Evolutionary conservation across 2,113 vertebrate genomes (phyloP), one percentile per base, ranked within the genome.

Genomic region (Pseudorectes ferrugineus): DNA sequence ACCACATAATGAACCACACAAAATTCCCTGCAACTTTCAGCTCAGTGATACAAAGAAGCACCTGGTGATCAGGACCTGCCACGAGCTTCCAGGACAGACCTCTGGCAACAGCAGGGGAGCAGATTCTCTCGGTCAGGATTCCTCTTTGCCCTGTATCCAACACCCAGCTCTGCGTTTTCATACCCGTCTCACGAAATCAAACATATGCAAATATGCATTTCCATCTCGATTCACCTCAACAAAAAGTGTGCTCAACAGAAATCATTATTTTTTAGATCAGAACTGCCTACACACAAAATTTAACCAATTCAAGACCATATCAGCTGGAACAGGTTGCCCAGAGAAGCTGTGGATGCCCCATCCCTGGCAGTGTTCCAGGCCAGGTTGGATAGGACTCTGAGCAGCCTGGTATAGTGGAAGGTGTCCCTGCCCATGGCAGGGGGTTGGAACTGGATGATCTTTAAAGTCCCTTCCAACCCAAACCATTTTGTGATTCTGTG

Each of bases 1-100:
- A 40, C 1, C 15, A 14, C 2, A 1, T 0, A 55, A 49, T 0
- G 5, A 65, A 36, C 4, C 8, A 8, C 0, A 9, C 4, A 22
- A 8, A 72, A 14, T 36, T n/a, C 23, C 23, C 58, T 16, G 12
- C 36, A 72, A 13, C 35, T 17, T 31, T 10, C 59, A 45, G 76
- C 12, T 57, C 68, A 45, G 68, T 1, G 28, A 35, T 0, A 21
- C 4, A 25, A 20, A n/a, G 38, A 8, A 73, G 31, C 52, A 29
- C 18, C 28, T 5, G 9, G 5, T 3, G 35, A 21, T 26, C 20
- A 74, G 0, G 5, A 28, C 29, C 6, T 14, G 5, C 38, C 65
- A 48, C 0, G 1, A 31, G 70, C 3, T 2, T 6, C 1, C 1
- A 5, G 0, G 4, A 45, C 3, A 70, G 23, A 45, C 12, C 26